These are phyloP conservation scores for Sparidentex hasta DNA, from an alignment of 2,797 vertebrate species.

Conservation along the genomic window DNA sequence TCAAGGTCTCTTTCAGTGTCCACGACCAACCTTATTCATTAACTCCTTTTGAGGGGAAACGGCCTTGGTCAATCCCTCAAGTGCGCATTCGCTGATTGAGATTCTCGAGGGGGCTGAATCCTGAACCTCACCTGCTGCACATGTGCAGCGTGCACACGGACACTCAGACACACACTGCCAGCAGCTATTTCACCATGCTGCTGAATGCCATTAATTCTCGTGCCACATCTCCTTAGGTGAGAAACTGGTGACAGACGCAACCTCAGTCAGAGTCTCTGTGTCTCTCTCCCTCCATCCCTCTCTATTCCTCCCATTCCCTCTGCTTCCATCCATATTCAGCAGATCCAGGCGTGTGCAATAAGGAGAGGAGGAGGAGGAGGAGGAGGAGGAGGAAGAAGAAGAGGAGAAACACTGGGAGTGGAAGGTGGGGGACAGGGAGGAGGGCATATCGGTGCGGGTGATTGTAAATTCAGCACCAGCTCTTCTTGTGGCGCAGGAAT, in stretches of 20 bases:
- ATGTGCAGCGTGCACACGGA: conserved; percentile 38
- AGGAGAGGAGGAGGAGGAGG: conserved; percentile 51
- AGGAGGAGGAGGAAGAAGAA: conserved; percentile 11
- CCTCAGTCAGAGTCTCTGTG: conserved; percentile 69
- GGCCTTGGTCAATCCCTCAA: conserved; percentile 30
- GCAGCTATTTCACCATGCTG: conserved; percentile 69
- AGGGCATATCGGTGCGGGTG: conserved; percentile 55
- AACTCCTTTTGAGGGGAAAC: conserved; percentile 39
- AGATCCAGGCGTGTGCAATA: conserved; percentile 80
- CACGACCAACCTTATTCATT: conserved; percentile 25
- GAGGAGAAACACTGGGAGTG: conserved; percentile 32
- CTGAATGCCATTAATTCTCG: conserved; percentile 75
- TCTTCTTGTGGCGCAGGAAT: conserved; percentile 88
- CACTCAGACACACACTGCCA: conserved; percentile 58
- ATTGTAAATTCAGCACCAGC: conserved; percentile 89
- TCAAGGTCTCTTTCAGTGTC: conserved; percentile 4
- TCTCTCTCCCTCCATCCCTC: conserved; percentile 16
- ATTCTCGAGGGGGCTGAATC: conserved; percentile 50
- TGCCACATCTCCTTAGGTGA: conserved; percentile 80
- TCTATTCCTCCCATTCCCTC: conserved; percentile 48
- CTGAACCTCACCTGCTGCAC: conserved; percentile 60
- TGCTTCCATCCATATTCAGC: conserved; percentile 85
- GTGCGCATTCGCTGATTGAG: conserved; percentile 47
- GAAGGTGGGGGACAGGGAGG: conserved; percentile 27
- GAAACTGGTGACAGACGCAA: conserved; percentile 83